Evolutionary conservation across 1,140 invertebrate species (phyloP).

Genomic region (Danaus plexippus): DNA sequence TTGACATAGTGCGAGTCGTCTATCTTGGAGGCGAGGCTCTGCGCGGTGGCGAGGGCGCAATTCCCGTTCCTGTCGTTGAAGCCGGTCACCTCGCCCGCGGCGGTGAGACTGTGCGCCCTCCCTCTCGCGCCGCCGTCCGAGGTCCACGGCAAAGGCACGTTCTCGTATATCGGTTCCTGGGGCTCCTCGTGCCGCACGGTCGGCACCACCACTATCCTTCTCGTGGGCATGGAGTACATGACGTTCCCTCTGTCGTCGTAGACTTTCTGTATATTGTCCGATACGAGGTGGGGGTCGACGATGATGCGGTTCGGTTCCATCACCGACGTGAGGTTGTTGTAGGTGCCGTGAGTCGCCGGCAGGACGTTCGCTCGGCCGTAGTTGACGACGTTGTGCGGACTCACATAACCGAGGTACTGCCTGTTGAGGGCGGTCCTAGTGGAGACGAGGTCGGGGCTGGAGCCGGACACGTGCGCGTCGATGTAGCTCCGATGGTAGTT

Average conservation of each 20-base stretch:
- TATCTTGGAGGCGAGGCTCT: slow-evolving; percentile 32
- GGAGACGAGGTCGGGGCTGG: slow-evolving; percentile 84
- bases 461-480: slow-evolving; percentile 77
- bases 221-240: slow-evolving; percentile 74
- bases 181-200: slow-evolving; percentile 67
- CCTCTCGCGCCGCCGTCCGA: slow-evolving; percentile 64
- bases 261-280: slow-evolving; percentile 74
- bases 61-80: slow-evolving; percentile 60
- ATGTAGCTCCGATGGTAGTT: slow-evolving; percentile 72
- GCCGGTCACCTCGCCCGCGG: slow-evolving; percentile 75
- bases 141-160: slow-evolving; percentile 78
- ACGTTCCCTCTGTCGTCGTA: slow-evolving; percentile 75
- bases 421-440: slow-evolving; percentile 74
- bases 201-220: slow-evolving; percentile 67
- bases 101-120: slow-evolving; percentile 77
- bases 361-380: slow-evolving; percentile 52
- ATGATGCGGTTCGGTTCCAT: slow-evolving; percentile 61
- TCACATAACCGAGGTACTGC: slow-evolving; percentile 68
- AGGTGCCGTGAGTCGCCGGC: slow-evolving; percentile 76
- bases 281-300: slow-evolving; percentile 65
- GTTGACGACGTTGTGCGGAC: slow-evolving; percentile 46
- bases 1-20: slow-evolving; percentile 62
- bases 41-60: slow-evolving; percentile 46
- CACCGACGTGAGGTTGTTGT: slow-evolving; percentile 75
- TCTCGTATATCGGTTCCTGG: slow-evolving; percentile 84